Conservation (phyloP, 2,888 invertebrate genomes). For the Hydrotaea cyrtoneurina region DNA sequence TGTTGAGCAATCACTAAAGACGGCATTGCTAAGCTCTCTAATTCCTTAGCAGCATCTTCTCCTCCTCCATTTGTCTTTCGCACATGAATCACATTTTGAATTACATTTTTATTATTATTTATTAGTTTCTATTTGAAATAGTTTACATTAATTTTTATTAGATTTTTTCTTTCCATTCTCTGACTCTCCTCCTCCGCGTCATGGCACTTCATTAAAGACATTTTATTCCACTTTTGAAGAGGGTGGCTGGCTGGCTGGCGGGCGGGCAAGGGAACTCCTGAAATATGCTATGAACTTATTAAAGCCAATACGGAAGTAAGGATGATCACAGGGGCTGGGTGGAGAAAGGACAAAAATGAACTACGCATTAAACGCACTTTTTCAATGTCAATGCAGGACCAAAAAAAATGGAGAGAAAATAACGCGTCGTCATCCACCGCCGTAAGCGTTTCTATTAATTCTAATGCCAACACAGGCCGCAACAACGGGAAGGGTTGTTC, state of each 20-base stretch:
- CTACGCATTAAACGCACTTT: slow-evolving; percentile 49
- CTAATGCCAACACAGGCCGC: slow-evolving; percentile 4
- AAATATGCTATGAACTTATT: slow-evolving; percentile 11
- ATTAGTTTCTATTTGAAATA: slow-evolving; percentile 20
- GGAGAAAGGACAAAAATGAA: neutral
- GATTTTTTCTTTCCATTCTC: neutral
- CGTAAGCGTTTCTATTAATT: slow-evolving; percentile 25
- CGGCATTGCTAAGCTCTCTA: no score
- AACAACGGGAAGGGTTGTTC: slow-evolving; percentile 47
- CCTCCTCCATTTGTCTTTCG: no score
- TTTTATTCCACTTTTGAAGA: neutral
- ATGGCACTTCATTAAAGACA: slow-evolving; percentile 10
- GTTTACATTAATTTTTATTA: slow-evolving; percentile 12
- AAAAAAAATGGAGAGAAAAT: no score
- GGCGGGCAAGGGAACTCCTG: neutral
- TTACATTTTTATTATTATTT: neutral
- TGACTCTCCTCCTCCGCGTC: no score
- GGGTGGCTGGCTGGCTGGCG: no score
- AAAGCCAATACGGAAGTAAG: slow-evolving; percentile 12
- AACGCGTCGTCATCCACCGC: neutral
- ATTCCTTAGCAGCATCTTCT: no score
- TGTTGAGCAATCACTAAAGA: no score
- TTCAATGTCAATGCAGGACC: slow-evolving; percentile 64
- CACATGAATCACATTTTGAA: no score
- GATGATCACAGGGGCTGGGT: neutral